Percentiles rank a stretch among this genome's conserved stretches.
Evolutionary conservation across 1,140 invertebrate species (phyloP).

Genomic region (Dendrolimus punctatus): DNA sequence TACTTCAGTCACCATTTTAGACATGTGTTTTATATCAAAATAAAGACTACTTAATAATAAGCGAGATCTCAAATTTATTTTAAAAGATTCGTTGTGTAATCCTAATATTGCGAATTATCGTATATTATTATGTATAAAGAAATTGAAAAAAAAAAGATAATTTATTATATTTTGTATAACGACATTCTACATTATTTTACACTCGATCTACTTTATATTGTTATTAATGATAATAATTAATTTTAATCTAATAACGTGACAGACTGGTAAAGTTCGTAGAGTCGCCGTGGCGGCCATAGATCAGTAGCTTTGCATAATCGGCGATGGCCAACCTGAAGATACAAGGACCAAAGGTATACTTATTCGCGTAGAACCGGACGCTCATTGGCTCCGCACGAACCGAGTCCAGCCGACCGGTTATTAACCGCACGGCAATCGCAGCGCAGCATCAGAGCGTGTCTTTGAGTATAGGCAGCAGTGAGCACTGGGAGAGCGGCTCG

Average conservation of each 20-base stretch:
- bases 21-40: slow-evolving; percentile 67
- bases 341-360: slow-evolving; percentile 71
- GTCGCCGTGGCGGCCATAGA: slow-evolving; percentile 67
- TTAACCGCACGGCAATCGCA: slow-evolving; percentile 14
- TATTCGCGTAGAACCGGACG: slow-evolving; percentile 70
- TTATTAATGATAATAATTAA: slow-evolving; percentile 71
- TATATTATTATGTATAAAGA: slow-evolving; percentile 56
- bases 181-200: slow-evolving; percentile 69
- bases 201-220: slow-evolving; percentile 67
- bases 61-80: slow-evolving; percentile 72
- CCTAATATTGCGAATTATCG: slow-evolving; percentile 64
- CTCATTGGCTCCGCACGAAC: slow-evolving; percentile 70
- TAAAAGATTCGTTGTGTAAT: slow-evolving; percentile 68
- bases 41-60: slow-evolving; percentile 71
- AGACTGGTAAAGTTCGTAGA: slow-evolving; percentile 72
- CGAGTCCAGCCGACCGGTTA: slow-evolving; percentile 35
- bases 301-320: slow-evolving; percentile 71
- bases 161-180: slow-evolving; percentile 71
- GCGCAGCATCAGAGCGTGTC: slow-evolving; percentile 59
- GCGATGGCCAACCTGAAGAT: slow-evolving; percentile 67
- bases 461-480: slow-evolving; percentile 12
- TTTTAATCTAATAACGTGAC: slow-evolving; percentile 71
- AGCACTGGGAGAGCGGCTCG: slow-evolving; percentile 5
- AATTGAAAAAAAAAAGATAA: slow-evolving; percentile 66
- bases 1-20: slow-evolving; percentile 60